These are phyloP conservation scores for Gymnocephalus cernua DNA, from an alignment of 2,113 vertebrate genomes.

Conservation along the genomic window DNA sequence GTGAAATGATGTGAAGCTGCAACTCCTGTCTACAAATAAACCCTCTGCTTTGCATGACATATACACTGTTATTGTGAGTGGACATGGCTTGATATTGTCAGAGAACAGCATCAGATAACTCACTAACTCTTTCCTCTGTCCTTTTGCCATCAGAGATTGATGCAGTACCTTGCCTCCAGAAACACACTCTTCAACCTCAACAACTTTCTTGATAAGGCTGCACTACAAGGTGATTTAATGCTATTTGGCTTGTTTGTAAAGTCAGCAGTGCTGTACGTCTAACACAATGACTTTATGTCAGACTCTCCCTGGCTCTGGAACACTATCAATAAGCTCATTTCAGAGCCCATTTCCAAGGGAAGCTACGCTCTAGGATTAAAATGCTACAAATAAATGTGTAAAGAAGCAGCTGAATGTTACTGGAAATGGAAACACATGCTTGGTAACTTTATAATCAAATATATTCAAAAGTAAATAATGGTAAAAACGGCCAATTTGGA, in stretches of 20 bases:
- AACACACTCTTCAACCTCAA: constrained; percentile 94
- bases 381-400: constrained; percentile 22
- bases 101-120: constrained; percentile 35
- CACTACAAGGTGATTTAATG: constrained; percentile 89
- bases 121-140: constrained; percentile 52
- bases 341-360: constrained; percentile 30
- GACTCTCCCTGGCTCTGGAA: constrained; percentile 44
- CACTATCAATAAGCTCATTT: constrained; percentile 56
- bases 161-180: constrained; percentile 94
- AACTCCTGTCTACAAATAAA: not conserved
- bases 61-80: constrained; percentile 49
- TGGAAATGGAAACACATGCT: constrained; percentile 36
- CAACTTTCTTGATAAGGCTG: constrained; percentile 95
- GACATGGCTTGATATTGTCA: constrained; percentile 76
- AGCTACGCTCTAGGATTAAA: constrained; percentile 18
- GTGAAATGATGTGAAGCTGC: constrained; percentile 7
- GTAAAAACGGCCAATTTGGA: not conserved
- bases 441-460: constrained; percentile 4
- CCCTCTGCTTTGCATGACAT: not conserved
- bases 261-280: constrained; percentile 69
- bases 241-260: constrained; percentile 65
- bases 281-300: constrained; percentile 68
- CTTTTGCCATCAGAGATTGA: constrained; percentile 87
- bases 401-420: constrained; percentile 14
- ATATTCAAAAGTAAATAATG: not conserved